Base-by-base conservation (phyloP, 2,797 vertebrate species). In the Emydoidea blandingii region DNA sequence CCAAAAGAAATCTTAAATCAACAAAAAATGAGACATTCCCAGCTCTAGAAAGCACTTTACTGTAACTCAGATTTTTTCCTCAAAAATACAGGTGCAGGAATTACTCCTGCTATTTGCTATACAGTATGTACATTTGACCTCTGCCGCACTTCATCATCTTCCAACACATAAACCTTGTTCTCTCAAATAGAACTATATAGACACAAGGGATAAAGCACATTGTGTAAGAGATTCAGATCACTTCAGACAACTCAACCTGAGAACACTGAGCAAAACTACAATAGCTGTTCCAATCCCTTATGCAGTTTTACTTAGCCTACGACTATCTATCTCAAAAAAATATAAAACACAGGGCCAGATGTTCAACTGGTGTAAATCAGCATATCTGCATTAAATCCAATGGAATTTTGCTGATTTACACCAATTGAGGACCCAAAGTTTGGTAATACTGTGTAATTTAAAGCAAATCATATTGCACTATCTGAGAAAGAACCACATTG, bases 111-210 rank as follows among this genome's bases (percentile, higher is more conserved):
- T 94, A 52, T 97, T 98, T 97, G 88, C 90, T 84, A 85, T 95
- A 94, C 79, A 96, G 81, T 86, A 49, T 95, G 88, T 82, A 88
- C 59, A 92, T 93, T 97, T 97, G 88, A 95, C 90, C 93, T 95
- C 49, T 74, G 72, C 41, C 0, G 14, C 85, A 91, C 88, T 96
- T 94, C 1, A 14, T 86, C 90, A 92, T 90, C 89, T 97, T 94
- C 95, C 91, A 96, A 91, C 80, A 91, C 87, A 96, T 95, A 97
- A 97, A 95, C 88, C 94, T 94, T 96, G 87, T 97, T 97, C 85
- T 96, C 89, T 95, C 96, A 93, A 93, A 95, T 81, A 93, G 94
- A 97, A 96, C 94, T 94, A 79, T 86, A 83, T 79, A 93, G 95
- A 94, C 83, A 96, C 91, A 93, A 80, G 97, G 72, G 88, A 96